Evolutionary conservation across 2,113 vertebrate species (phyloP).

Genomic region (Hippocampus zosterae): DNA sequence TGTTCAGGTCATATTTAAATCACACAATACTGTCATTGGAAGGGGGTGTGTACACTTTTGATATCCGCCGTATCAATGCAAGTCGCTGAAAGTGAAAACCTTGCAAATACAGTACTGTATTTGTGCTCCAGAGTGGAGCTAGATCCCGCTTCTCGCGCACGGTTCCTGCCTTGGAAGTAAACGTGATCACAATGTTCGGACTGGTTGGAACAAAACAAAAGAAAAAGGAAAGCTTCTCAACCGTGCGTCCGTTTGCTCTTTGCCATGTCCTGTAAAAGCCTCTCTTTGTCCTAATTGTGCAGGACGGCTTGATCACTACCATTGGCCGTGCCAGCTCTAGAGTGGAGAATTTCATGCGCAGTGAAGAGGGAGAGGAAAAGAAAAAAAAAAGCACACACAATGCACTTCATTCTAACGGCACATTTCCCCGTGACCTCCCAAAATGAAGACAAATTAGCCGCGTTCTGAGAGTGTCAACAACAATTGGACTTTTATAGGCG

Average conservation of each 20-base stretch:
- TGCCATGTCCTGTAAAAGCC: constrained; percentile 7
- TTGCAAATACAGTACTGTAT: not conserved
- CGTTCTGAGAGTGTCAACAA: constrained; percentile 1
- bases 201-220: not conserved
- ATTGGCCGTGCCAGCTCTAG: not conserved
- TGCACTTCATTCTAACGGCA: not conserved
- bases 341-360: constrained; percentile 1
- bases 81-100: not conserved
- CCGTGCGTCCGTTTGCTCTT: constrained; percentile 12
- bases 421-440: not conserved
- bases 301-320: constrained; percentile 8
- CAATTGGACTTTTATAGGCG: constrained; percentile 1
- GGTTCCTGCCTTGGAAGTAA: not conserved
- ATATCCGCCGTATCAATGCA: too few species aligned
- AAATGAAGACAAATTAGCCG: constrained; percentile 1
- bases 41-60: too few species aligned
- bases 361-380: not conserved
- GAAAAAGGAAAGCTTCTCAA: not conserved
- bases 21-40: too few species aligned
- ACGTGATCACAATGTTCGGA: not conserved
- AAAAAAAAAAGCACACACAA: not conserved
- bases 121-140: not conserved
- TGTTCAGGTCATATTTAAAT: too few species aligned
- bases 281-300: not conserved
- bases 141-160: not conserved